Evolutionary conservation across 2,113 vertebrate species (phyloP).

Genomic region (Chelonoidis abingdonii): DNA sequence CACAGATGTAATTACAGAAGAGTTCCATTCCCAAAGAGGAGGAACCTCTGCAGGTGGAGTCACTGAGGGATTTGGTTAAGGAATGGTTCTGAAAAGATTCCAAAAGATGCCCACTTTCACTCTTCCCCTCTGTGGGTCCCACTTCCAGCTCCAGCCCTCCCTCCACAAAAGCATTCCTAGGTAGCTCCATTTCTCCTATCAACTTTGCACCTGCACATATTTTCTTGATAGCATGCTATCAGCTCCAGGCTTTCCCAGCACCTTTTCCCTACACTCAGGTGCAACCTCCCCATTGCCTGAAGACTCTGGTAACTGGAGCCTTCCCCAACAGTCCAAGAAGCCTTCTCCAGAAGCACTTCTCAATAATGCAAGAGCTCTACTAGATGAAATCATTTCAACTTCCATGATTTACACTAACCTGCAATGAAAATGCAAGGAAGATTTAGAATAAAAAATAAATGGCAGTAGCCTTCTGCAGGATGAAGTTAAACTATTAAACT

Average conservation of each 20-base stretch:
- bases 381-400: neutral
- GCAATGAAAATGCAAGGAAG: neutral
- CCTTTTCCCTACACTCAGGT: neutral
- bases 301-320: accelerated
- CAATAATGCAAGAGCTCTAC: neutral
- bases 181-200: accelerated
- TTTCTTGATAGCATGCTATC: neutral
- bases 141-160: neutral
- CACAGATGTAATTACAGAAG: neutral
- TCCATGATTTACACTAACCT: neutral
- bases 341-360: neutral
- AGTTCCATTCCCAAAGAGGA: neutral
- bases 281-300: accelerated
- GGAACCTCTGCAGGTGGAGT: neutral
- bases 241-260: neutral
- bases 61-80: accelerated
- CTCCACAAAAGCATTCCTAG: neutral
- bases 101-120: neutral
- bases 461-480: neutral
- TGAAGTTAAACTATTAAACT: neutral
- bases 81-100: neutral
- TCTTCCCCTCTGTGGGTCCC: neutral
- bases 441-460: neutral
- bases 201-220: neutral
- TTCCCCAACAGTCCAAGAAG: accelerated